Evolutionary conservation across 2,113 vertebrate genomes (phyloP).

Genomic region (Eublepharis macularius): DNA sequence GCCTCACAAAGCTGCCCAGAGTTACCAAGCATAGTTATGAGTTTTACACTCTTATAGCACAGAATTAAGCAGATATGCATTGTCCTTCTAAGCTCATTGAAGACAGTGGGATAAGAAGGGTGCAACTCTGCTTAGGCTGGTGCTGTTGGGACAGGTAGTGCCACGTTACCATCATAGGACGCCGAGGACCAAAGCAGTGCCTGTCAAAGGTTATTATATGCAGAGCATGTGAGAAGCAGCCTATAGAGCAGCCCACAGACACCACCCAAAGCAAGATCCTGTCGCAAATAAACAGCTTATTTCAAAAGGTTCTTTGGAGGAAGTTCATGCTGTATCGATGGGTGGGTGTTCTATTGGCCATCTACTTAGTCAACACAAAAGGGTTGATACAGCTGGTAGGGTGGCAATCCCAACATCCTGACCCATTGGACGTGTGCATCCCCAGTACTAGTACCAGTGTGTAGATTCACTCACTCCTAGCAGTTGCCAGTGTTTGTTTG

Average conservation of each 20-base stretch:
- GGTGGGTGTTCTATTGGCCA: too few relatives aligned
- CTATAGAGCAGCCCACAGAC: too few relatives aligned
- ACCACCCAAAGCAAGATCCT: too few relatives aligned
- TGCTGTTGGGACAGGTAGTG: background rate
- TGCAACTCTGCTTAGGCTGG: too few relatives aligned
- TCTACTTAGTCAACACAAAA: background rate
- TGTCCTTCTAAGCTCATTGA: too few relatives aligned
- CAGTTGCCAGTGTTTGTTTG: background rate
- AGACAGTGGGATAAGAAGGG: too few relatives aligned
- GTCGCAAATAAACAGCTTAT: background rate
- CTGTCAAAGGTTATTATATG: background rate
- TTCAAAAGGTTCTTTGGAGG: background rate
- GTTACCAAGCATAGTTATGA: background rate
- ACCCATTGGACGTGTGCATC: too few relatives aligned
- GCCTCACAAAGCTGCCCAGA: background rate
- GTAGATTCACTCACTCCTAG: background rate
- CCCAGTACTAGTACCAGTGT: background rate
- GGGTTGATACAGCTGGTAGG: background rate
- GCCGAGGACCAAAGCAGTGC: background rate
- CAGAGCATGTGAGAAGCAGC: too few relatives aligned
- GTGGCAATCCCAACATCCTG: background rate
- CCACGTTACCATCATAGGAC: background rate
- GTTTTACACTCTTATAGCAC: background rate
- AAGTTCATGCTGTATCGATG: too few relatives aligned
- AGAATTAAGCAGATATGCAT: too few relatives aligned